Evolutionary conservation across 2,797 vertebrate species (phyloP), one percentile per base, ranked within the genome.

Genomic region (Urocyon cinereoargenteus): DNA sequence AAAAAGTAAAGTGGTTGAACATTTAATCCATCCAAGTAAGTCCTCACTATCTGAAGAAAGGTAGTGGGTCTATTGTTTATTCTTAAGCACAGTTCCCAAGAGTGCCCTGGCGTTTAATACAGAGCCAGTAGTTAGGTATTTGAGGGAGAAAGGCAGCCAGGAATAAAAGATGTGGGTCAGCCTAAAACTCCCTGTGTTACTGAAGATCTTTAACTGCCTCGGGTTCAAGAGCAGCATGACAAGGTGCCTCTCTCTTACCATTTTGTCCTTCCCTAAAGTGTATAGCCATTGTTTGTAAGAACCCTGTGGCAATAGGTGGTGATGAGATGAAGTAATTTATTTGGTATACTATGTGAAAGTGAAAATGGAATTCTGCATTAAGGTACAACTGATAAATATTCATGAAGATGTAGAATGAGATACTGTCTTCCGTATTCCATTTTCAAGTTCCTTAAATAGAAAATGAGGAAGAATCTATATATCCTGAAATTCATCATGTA

Each of bases 1-100:
- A 16, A 16, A 34, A 34, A 21, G 26, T 62, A 68, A 34, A 68
- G 66, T 95, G 86, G 79, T 96, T 97, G 85, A 94, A 53, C 82
- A 90, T 90, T 96, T 95, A 94, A 93, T 86, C 77, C 84, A 95
- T 91, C 70, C 64, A 36, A 26, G 26, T 91, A 89, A 82, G 64
- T 95, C 93, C 81, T 36, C 72, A 14, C 40, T 79, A 84, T 86
- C 51, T 64, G 86, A 95, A 75, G 84, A 90, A 96, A 91, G 57
- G 95, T 96, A 93, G 93, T 91, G 9, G 40, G 55, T 81, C 86
- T 97, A 11, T 70, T 86, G 51, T 95, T 93, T 85, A 86, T 81
- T 83, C 84, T 90, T 96, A 92, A 90, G 64, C 59, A 81, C 61
- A 72, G n/a, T 90, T 98, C 77, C 75, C 62, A 93, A 93, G 64